Percentiles rank a stretch among this genome's conserved stretches.
phyloP scores from a whole-genome alignment of 2,113 vertebrate species.

The Lophotis ruficrista region DNA sequence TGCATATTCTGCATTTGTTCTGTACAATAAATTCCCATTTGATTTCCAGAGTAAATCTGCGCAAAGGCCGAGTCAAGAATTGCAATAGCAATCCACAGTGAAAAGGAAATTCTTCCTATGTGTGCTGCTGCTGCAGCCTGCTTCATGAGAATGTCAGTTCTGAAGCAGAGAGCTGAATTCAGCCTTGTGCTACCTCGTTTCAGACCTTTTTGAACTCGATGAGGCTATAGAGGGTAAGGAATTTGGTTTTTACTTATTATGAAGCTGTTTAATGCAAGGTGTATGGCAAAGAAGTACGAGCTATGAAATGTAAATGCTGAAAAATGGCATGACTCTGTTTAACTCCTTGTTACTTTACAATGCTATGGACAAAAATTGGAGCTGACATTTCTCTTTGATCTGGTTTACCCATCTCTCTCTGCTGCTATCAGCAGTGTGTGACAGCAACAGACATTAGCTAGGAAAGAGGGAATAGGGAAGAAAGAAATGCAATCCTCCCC shows the following conservation, averaged over 20 bases:
- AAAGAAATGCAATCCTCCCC: conserved; percentile 50
- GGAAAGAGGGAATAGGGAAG: conserved; percentile 36
- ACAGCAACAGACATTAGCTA: conserved; percentile 56
- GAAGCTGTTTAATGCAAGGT: not conserved
- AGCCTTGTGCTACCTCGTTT: not conserved
- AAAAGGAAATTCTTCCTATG: not conserved
- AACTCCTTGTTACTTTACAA: conserved; percentile 44
- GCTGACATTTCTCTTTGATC: conserved; percentile 67
- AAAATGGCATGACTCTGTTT: conserved; percentile 51
- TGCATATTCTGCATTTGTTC: conserved; percentile 37
- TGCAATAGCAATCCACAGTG: not conserved
- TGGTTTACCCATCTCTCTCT: conserved; percentile 47
- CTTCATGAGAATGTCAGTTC: conserved; percentile 12
- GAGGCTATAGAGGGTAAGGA: not conserved
- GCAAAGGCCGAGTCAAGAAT: conserved; percentile 26
- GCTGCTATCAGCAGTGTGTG: conserved; percentile 59
- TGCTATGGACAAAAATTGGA: conserved; percentile 59
- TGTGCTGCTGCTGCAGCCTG: conserved; percentile 5
- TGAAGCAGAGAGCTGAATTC: conserved; percentile 25
- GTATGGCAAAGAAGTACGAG: not conserved
- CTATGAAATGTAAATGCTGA: conserved; percentile 43
- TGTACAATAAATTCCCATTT: not conserved
- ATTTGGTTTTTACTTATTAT: conserved; percentile 4
- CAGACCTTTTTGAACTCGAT: not conserved
- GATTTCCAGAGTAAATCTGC: not conserved